Evolutionary conservation across 30 jellyfish, hydroid and myxozoan genomes (phyloP), one percentile per base, ranked within the genome.

Genomic region (Nemopilema nomurai): DNA sequence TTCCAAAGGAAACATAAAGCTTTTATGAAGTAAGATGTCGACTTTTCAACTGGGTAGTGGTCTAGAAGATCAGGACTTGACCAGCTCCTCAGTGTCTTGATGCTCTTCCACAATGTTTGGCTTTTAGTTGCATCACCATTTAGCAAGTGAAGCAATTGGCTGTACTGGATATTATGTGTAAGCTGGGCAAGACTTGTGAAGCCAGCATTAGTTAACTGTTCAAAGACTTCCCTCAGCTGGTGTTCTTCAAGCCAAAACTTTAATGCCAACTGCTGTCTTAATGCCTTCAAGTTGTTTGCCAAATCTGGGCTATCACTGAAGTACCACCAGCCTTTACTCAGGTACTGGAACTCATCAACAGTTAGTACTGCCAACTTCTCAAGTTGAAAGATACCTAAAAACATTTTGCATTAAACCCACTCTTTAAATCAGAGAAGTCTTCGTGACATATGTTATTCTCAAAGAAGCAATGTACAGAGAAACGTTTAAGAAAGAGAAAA

Each of bases 41-140:
- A 71, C 23, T 25, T 65, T 64, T 69, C 93, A 0, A 84, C 93
- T 28, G 93, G 93, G 27, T 26, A 84, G 19, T 71, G 52, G 57
- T 84, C 93, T 13, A 41, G 57, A 41, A 84, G 67, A 7, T 78
- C 82, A 20, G 18, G 76, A 23, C 63, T 67, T 0, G 71, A 17
- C 19, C 26, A 22, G 25, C 16, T 69, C 31, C 76, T 84, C 77
- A 84, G 57, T 7, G 0, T n/a, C 62, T 63, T 18, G 31, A 84
- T 68, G 9, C 76, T 79, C 18, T 50, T 19, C 93, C 93, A 84
- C 13, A 84, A 75, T 0, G 8, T 6, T 13, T 41, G 57, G 57
- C 6, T 41, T 41, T 41, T 41, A 20, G 25, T 26, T n/a, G 68
- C 74, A 51, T 64, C 74, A 23, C 25, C 28, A 19, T 74, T 50